These are phyloP conservation scores for Troilus luridus DNA, from an alignment of 2,888 invertebrate species.

Conservation along the genomic window DNA sequence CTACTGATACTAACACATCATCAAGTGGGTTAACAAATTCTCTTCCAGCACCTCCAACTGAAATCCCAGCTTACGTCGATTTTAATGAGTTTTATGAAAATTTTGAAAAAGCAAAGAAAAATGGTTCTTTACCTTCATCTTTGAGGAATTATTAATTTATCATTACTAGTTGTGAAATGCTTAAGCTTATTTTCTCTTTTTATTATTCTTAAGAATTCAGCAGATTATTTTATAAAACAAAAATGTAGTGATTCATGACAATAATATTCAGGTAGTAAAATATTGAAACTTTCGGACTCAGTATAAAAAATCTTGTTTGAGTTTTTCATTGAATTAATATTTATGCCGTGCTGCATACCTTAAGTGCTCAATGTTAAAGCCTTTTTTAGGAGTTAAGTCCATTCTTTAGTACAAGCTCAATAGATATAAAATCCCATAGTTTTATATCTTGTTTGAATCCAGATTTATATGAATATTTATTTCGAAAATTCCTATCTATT, in stretches of 20 bases:
- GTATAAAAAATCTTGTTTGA: not conserved
- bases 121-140: constrained; percentile 76
- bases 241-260: not conserved
- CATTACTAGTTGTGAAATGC: not conserved
- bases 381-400: too few species aligned
- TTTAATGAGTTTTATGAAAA: constrained; percentile 85
- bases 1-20: constrained; percentile 61
- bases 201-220: not conserved
- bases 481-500: too few species aligned
- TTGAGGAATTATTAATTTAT: not conserved
- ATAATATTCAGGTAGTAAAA: not conserved
- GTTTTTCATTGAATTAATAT: not conserved
- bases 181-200: not conserved
- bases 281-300: not conserved
- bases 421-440: too few species aligned
- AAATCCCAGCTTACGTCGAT: constrained; percentile 85
- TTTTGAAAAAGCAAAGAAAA: constrained; percentile 77
- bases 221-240: too few species aligned
- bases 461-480: too few species aligned
- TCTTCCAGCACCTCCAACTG: constrained; percentile 59
- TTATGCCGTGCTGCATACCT: too few species aligned
- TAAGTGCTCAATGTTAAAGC: too few species aligned
- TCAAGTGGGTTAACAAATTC: constrained; percentile 58
- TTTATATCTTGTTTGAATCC: too few species aligned
- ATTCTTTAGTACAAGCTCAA: too few species aligned